Evolutionary conservation across 1,140 invertebrate genomes (phyloP).

Genomic region (Ceratina calcarata): DNA sequence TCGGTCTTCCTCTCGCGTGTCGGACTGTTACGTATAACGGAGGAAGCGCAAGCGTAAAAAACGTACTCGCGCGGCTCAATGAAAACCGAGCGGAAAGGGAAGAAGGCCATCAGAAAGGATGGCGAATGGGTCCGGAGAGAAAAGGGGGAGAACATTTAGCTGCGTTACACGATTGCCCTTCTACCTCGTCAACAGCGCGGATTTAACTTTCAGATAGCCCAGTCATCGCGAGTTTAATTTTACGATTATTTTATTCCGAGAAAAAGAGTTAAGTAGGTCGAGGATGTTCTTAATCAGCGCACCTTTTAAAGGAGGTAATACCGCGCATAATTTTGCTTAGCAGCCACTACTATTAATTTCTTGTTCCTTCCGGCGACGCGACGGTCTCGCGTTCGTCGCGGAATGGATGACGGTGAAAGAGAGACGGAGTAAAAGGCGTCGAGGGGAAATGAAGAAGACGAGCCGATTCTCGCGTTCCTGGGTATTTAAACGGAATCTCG

Average conservation of each 20-base stretch:
- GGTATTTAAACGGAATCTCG: slow-evolving; percentile 31
- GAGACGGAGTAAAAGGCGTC: too few species aligned
- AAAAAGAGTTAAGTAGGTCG: slow-evolving; percentile 42
- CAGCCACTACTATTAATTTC: slow-evolving; percentile 43
- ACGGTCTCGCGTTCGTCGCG: neutral
- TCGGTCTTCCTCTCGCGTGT: too few species aligned
- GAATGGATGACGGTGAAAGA: neutral
- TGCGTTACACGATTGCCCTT: slow-evolving; percentile 38
- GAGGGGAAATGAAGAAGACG: neutral
- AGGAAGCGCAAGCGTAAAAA: neutral
- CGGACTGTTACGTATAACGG: neutral
- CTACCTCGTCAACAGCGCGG: slow-evolving; percentile 14
- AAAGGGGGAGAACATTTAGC: slow-evolving; percentile 24
- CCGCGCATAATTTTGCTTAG: slow-evolving; percentile 41
- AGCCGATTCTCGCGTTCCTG: neutral
- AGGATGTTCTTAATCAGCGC: slow-evolving; percentile 43
- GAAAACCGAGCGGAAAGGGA: neutral
- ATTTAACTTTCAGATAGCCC: slow-evolving; percentile 44
- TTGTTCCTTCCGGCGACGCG: slow-evolving; percentile 33
- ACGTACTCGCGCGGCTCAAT: neutral
- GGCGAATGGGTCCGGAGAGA: neutral
- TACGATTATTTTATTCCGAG: slow-evolving; percentile 42
- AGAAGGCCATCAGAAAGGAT: neutral
- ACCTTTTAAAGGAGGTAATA: slow-evolving; percentile 49
- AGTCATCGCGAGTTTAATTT: slow-evolving; percentile 41